Evolutionary conservation across 1,140 invertebrate species (phyloP).

Genomic region (Drosophila simulans): DNA sequence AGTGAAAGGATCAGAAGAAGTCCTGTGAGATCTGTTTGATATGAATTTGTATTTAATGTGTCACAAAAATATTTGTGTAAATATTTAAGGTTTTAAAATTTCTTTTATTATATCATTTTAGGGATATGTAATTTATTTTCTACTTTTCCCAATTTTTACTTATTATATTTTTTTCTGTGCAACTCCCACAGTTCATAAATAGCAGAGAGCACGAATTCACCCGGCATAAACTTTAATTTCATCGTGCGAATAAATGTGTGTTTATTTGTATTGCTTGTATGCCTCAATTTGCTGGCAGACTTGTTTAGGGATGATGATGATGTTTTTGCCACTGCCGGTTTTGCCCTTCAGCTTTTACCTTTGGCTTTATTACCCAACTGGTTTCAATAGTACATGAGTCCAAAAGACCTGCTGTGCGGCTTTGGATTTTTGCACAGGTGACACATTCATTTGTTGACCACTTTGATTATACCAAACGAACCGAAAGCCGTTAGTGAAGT

Average conservation of each 20-base stretch:
- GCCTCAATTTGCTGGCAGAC: slow-evolving; percentile 52
- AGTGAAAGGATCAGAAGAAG: neutral
- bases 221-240: slow-evolving; percentile 37
- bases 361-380: slow-evolving; percentile 25
- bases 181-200: neutral
- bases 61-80: no score
- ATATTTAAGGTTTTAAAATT: no score
- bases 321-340: slow-evolving; percentile 29
- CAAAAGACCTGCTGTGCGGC: slow-evolving; percentile 6
- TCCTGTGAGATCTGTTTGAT: neutral
- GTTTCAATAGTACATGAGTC: slow-evolving; percentile 12
- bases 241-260: slow-evolving; percentile 14
- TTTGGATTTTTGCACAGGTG: slow-evolving; percentile 60
- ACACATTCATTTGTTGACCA: slow-evolving; percentile 73
- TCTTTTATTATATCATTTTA: no score
- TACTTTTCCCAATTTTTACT: neutral
- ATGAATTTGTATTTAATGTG: no score
- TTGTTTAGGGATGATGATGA: slow-evolving; percentile 10
- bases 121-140: no score
- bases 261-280: slow-evolving; percentile 51
- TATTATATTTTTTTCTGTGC: neutral
- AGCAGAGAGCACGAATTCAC: slow-evolving; percentile 25
- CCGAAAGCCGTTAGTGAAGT: slow-evolving; percentile 51
- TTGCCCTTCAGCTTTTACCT: slow-evolving; percentile 43
- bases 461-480: slow-evolving; percentile 76